phyloP scores from a whole-genome alignment of 2,888 invertebrate species.

The Tuta absoluta region DNA sequence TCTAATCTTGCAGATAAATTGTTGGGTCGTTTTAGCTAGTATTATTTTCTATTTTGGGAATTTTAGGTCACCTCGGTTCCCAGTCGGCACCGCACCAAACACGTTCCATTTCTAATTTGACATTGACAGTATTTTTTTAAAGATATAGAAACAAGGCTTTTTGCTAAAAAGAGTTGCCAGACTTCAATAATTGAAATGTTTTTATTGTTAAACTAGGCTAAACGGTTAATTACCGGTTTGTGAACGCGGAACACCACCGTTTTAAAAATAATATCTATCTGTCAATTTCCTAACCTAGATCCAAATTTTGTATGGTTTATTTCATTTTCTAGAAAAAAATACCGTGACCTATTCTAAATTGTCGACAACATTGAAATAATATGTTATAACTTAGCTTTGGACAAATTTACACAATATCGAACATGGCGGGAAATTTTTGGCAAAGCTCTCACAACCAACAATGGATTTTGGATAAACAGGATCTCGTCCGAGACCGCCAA shows the following conservation, averaged over 20 bases:
- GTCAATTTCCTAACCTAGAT: background rate
- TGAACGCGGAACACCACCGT: background rate
- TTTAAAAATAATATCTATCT: background rate
- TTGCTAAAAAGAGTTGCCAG: background rate
- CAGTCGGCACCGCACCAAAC: conserved; percentile 13
- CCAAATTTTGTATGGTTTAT: background rate
- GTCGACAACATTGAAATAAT: background rate
- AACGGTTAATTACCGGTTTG: no score
- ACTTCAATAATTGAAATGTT: background rate
- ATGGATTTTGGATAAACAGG: conserved; percentile 98
- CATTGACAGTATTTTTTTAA: background rate
- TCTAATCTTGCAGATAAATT: background rate
- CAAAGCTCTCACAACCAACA: conserved; percentile 99
- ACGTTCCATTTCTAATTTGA: background rate
- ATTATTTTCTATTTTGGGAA: conserved; percentile 60
- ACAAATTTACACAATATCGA: conserved; percentile 12
- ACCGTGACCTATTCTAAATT: background rate
- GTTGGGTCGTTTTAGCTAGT: conserved; percentile 10
- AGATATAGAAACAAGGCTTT: background rate
- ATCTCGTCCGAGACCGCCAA: conserved; percentile 95
- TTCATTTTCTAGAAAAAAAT: background rate
- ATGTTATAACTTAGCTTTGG: background rate
- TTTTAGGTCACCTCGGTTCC: conserved; percentile 48
- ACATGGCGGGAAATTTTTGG: conserved; percentile 99
- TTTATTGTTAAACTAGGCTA: no score